A percentile compares a stretch with the other conserved stretches of the same genome.
phyloP scores from a whole-genome alignment of 2,888 invertebrate genomes.

The Hypselothyrea guttata region DNA sequence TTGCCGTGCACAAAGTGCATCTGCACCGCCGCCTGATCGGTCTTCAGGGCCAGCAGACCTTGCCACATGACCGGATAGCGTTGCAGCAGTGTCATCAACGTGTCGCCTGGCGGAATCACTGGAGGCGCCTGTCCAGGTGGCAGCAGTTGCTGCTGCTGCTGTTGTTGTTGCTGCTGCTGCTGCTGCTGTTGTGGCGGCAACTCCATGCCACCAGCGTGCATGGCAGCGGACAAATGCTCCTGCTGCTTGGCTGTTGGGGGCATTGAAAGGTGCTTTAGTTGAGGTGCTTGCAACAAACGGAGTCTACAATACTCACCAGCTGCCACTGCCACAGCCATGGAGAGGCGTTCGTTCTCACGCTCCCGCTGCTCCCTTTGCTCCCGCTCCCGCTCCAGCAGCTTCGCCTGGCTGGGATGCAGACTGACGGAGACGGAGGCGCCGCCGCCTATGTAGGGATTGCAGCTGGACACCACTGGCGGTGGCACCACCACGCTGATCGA shows the following conservation, averaged over 20 bases:
- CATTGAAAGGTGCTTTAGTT: too few relatives aligned
- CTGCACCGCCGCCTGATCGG: constrained; percentile 98
- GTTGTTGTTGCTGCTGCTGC: constrained; percentile 70
- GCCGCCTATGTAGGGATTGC: constrained; percentile 66
- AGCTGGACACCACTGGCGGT: constrained; percentile 66
- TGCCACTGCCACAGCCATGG: constrained; percentile 61
- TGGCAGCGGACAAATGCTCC: constrained; percentile 51
- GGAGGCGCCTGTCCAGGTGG: constrained; percentile 83
- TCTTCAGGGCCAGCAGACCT: constrained; percentile 96
- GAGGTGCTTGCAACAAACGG: too few relatives aligned
- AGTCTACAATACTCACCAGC: constrained; percentile 68
- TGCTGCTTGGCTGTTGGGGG: constrained; percentile 56
- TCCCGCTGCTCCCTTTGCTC: constrained; percentile 68
- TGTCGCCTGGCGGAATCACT: constrained; percentile 92
- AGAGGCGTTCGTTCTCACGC: constrained; percentile 68
- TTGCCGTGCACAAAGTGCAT: constrained; percentile 99
- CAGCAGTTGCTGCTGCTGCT: constrained; percentile 85
- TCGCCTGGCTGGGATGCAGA: constrained; percentile 72
- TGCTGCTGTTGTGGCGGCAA: constrained; percentile 82
- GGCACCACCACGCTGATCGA: constrained; percentile 82
- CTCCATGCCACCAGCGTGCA: constrained; percentile 77
- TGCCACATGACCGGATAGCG: constrained; percentile 99
- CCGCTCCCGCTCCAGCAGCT: constrained; percentile 79
- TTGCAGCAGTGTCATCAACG: constrained; percentile 91
- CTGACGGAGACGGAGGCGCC: constrained; percentile 49